These are phyloP conservation scores for Astreopora myriophthalma DNA, from an alignment of 64 coral and sea anemone genomes.

Conservation along the genomic window DNA sequence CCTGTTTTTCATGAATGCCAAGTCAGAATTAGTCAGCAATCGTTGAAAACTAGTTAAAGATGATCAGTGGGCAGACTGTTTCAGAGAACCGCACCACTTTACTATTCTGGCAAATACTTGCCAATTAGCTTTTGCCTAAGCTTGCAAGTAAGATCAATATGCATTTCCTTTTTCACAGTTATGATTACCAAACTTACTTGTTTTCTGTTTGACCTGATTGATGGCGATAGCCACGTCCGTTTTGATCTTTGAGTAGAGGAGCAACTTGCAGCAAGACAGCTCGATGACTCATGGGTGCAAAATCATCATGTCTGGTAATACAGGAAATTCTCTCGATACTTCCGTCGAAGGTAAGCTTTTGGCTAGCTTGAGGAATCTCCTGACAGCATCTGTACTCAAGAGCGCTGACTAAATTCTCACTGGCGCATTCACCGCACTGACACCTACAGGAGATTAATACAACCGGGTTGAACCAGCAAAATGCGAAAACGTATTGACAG, in stretches of 20 bases:
- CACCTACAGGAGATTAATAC: constrained; percentile 17
- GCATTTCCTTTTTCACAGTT: neutral
- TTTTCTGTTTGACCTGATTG: constrained; percentile 16
- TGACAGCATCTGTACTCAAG: constrained; percentile 22
- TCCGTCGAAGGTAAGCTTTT: constrained; percentile 19
- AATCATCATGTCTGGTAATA: constrained; percentile 50
- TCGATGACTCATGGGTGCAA: neutral
- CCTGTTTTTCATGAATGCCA: no score
- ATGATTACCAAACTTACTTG: constrained; percentile 22
- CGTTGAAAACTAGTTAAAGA: neutral
- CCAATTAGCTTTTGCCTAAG: neutral
- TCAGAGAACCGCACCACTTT: neutral
- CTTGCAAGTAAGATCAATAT: neutral
- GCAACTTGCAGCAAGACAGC: constrained; percentile 38
- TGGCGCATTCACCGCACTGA: neutral
- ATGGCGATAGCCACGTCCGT: constrained; percentile 18
- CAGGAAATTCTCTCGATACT: constrained; percentile 1
- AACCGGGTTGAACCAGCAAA: neutral
- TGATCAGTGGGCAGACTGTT: neutral
- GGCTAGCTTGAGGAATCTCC: constrained; percentile 8
- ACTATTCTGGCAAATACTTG: neutral
- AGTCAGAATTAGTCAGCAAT: neutral
- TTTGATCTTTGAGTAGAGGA: constrained; percentile 5
- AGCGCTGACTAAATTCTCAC: constrained; percentile 8
- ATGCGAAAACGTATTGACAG: neutral